phyloP scores from a whole-genome alignment of 2,888 invertebrate genomes.

The Odontomyia ornata region DNA sequence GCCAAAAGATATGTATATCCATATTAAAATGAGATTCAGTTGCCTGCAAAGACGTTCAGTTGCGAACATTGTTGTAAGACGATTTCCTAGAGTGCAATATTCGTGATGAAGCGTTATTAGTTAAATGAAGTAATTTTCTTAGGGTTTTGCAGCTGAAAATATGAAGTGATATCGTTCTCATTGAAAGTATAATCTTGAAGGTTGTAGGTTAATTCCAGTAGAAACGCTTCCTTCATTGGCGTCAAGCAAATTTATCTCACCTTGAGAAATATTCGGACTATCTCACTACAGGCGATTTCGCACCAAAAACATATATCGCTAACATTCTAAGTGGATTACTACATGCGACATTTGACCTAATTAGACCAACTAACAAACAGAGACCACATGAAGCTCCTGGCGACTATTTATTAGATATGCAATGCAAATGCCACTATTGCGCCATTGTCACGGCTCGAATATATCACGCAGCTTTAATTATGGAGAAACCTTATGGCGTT shows the following conservation, averaged over 20 bases:
- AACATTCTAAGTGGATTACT: too few relatives aligned
- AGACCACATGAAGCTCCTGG: background rate
- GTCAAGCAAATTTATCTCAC: background rate
- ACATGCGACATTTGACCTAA: slow-evolving; percentile 16
- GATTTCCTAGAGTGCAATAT: background rate
- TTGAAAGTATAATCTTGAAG: too few relatives aligned
- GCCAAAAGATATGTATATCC: background rate
- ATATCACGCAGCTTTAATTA: slow-evolving; percentile 38
- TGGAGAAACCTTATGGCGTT: slow-evolving; percentile 8
- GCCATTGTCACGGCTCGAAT: slow-evolving; percentile 29
- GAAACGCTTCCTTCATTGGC: too few relatives aligned
- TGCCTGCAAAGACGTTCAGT: background rate
- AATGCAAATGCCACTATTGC: slow-evolving; percentile 14
- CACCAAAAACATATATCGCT: background rate
- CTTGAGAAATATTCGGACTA: slow-evolving; percentile 2
- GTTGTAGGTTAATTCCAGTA: too few relatives aligned
- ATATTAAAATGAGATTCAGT: background rate
- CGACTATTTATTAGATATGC: slow-evolving; percentile 32
- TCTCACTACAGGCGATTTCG: background rate
- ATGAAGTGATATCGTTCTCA: too few relatives aligned
- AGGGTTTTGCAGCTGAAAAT: background rate
- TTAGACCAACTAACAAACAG: background rate
- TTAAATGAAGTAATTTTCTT: slow-evolving; percentile 1
- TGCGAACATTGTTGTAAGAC: background rate
- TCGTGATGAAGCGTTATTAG: slow-evolving; percentile 34